phyloP scores from a whole-genome alignment of 1,140 invertebrate genomes.

The Helicoverpa armigera region DNA sequence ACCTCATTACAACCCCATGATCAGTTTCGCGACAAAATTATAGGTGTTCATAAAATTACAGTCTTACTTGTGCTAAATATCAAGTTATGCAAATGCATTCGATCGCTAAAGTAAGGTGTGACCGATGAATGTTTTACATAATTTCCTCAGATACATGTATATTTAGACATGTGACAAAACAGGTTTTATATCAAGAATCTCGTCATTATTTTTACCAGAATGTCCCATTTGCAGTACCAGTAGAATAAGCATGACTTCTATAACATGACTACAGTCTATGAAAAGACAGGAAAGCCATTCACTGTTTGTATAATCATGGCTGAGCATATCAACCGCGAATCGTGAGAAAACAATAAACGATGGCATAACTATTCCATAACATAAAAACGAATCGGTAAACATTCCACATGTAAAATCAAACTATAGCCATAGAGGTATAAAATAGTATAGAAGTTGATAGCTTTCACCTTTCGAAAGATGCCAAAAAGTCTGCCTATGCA shows the following conservation, averaged over 20 bases:
- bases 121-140: constrained; percentile 44
- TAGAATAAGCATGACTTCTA: not conserved
- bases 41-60: constrained; percentile 32
- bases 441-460: not conserved
- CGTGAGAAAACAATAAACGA: constrained; percentile 24
- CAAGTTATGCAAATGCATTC: constrained; percentile 54
- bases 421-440: not conserved
- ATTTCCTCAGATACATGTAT: constrained; percentile 23
- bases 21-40: constrained; percentile 35
- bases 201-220: too few relatives aligned
- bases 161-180: not conserved
- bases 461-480: constrained; percentile 25
- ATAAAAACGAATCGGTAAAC: constrained; percentile 13
- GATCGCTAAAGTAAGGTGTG: constrained; percentile 41
- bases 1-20: constrained; percentile 4
- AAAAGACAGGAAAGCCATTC: not conserved
- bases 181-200: not conserved
- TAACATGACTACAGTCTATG: not conserved
- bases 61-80: constrained; percentile 2
- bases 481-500: constrained; percentile 3
- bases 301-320: not conserved
- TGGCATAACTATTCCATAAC: not conserved
- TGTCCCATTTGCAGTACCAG: not conserved
- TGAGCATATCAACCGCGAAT: constrained; percentile 1
- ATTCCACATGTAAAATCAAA: not conserved